These are phyloP conservation scores for Remorina albescens DNA, from an alignment of 2,797 vertebrate genomes.

Conservation along the genomic window DNA sequence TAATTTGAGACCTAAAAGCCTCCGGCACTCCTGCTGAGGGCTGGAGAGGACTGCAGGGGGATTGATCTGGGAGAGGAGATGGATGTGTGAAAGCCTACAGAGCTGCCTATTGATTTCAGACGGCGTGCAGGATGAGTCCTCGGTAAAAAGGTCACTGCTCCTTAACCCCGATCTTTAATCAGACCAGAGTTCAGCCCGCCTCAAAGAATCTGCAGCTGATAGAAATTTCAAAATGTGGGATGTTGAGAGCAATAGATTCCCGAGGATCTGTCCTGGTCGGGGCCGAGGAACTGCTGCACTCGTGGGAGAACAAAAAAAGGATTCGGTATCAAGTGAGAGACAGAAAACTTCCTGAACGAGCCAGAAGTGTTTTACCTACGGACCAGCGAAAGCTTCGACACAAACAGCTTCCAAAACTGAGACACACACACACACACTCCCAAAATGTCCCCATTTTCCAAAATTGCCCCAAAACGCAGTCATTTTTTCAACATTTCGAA, in stretches of 20 bases:
- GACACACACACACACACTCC: no score
- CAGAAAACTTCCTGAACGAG: background rate
- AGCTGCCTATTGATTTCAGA: constrained; percentile 79
- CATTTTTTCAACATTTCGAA: background rate
- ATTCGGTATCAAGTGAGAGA: background rate
- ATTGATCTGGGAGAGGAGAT: constrained; percentile 88
- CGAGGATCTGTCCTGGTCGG: background rate
- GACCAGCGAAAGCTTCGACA: background rate
- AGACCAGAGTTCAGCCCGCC: constrained; percentile 34
- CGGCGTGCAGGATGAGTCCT: constrained; percentile 63
- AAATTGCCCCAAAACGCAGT: background rate
- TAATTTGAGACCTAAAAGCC: constrained; percentile 89
- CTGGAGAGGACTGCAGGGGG: constrained; percentile 86
- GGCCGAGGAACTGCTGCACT: background rate
- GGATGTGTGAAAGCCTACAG: constrained; percentile 75
- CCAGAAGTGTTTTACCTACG: background rate
- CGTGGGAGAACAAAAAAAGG: background rate
- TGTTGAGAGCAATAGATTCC: background rate
- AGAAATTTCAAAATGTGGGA: constrained; percentile 7
- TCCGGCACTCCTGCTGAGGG: constrained; percentile 85
- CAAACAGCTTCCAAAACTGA: background rate
- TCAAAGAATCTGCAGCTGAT: background rate
- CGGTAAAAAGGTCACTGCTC: constrained; percentile 77
- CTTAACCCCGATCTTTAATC: constrained; percentile 71
- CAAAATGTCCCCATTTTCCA: background rate